These are phyloP conservation scores for Lerista edwardsae DNA, from an alignment of 2,797 vertebrate species.

Conservation along the genomic window DNA sequence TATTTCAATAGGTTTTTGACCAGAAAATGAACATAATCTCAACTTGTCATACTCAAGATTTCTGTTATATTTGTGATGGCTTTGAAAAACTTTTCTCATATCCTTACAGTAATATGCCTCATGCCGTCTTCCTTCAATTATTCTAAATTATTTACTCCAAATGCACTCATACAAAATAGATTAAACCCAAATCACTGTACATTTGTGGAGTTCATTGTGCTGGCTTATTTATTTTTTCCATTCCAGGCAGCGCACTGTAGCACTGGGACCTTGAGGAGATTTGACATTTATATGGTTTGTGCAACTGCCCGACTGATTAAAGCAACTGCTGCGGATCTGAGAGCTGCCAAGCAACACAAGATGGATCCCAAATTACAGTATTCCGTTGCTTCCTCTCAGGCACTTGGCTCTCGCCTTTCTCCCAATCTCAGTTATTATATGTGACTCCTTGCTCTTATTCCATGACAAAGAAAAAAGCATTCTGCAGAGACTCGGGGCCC, in stretches of 20 bases:
- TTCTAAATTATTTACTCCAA: background rate
- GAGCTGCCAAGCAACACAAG: background rate
- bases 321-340: background rate
- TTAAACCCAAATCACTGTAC: background rate
- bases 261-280: slow-evolving; percentile 1
- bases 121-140: background rate
- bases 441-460: background rate
- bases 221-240: too few relatives aligned
- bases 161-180: slow-evolving; percentile 7
- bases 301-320: background rate
- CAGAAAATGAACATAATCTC: background rate
- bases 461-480: background rate
- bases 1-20: slow-evolving; percentile 11
- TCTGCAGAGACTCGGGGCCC: background rate
- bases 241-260: fast-evolving
- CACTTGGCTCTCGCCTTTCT: background rate
- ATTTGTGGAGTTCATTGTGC: background rate
- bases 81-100: background rate
- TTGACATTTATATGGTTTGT: background rate
- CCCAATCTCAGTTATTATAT: too few relatives aligned
- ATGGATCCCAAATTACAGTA: background rate
- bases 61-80: background rate
- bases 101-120: background rate
- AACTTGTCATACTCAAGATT: background rate
- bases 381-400: background rate